phyloP scores from a whole-genome alignment of 2,888 invertebrate genomes.

The Chloroclystis v-ata region DNA sequence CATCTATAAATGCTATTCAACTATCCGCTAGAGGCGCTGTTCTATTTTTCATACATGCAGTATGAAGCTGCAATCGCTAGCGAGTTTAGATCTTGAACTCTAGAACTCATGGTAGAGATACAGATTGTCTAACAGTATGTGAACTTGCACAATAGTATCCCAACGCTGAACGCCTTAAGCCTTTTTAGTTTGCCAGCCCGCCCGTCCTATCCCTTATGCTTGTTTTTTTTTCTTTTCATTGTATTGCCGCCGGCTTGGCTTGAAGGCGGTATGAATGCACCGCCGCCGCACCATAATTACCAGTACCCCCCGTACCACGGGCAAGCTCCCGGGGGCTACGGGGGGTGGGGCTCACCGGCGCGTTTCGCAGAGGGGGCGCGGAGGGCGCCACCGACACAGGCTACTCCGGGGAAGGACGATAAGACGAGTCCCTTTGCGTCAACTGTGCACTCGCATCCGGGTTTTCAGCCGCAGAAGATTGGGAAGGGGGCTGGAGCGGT shows the following conservation, averaged over 20 bases:
- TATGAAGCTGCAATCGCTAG: no score
- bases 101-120: no score
- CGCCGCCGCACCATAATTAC: constrained; percentile 75
- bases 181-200: constrained; percentile 58
- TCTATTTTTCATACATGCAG: no score
- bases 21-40: no score
- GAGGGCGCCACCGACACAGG: constrained; percentile 1
- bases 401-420: constrained; percentile 66
- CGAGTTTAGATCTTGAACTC: no score
- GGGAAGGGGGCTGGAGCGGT: constrained; percentile 84
- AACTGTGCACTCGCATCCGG: constrained; percentile 93
- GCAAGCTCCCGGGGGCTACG: constrained; percentile 39
- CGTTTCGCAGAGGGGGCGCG: constrained; percentile 75
- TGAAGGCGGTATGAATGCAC: constrained; percentile 79
- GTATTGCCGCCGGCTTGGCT: constrained; percentile 76
- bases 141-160: no score
- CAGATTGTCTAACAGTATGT: neutral
- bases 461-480: constrained; percentile 95
- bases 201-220: constrained; percentile 70
- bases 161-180: no score
- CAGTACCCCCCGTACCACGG: constrained; percentile 75
- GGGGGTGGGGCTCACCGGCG: constrained; percentile 41
- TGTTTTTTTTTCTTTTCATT: constrained; percentile 77
- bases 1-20: no score
- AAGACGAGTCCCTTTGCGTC: constrained; percentile 91